Percentiles rank a stretch among this genome's conserved stretches.
phyloP scores from a whole-genome alignment of 92 coral and sea anemone species.

The Umimayanthus chanpuru region DNA sequence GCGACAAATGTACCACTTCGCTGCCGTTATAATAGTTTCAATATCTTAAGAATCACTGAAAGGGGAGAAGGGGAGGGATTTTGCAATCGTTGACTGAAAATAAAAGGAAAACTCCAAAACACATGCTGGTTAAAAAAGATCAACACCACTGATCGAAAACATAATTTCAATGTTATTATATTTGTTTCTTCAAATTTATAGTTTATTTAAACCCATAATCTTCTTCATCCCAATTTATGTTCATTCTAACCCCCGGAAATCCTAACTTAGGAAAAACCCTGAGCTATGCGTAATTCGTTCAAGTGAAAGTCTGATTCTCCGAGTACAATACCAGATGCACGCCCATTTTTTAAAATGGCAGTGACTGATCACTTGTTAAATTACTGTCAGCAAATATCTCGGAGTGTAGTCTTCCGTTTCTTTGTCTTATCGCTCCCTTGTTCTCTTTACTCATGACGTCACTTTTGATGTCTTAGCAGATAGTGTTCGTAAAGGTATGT shows the following conservation, averaged over 20 bases:
- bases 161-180: neutral
- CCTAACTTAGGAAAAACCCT: neutral
- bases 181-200: neutral
- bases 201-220: neutral
- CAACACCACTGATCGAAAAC: neutral
- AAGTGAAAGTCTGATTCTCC: too few relatives aligned
- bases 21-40: too few relatives aligned
- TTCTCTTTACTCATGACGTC: neutral
- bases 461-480: conserved; percentile 41
- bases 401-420: neutral
- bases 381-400: neutral
- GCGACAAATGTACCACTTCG: too few relatives aligned
- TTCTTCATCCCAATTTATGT: too few relatives aligned
- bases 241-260: neutral
- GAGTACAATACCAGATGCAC: too few relatives aligned
- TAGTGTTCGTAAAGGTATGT: conserved; percentile 76
- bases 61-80: neutral
- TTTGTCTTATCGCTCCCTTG: neutral
- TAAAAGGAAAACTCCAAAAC: neutral
- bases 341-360: too few relatives aligned
- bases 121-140: neutral
- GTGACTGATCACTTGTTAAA: too few relatives aligned
- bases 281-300: too few relatives aligned
- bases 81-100: neutral
- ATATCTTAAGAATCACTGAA: neutral